A percentile compares a stretch with the other conserved stretches of the same genome.
These are phyloP conservation scores for Dendrocopos noguchii DNA, from an alignment of 2,113 vertebrate species.

Conservation along the genomic window DNA sequence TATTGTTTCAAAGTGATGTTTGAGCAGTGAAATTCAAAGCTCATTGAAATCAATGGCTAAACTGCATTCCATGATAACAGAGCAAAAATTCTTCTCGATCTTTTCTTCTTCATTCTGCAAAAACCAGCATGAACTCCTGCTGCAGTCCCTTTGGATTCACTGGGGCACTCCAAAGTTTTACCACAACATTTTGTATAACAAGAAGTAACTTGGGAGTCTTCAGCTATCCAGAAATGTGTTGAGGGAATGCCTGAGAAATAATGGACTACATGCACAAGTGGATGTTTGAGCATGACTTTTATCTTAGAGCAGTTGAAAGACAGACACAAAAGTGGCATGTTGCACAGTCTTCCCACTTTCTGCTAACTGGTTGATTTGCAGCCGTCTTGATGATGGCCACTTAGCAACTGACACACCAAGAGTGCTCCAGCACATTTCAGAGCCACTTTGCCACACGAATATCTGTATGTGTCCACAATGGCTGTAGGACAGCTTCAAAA, in stretches of 20 bases:
- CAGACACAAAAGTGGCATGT: background rate
- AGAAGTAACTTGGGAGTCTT: background rate
- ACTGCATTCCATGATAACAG: background rate
- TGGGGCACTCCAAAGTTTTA: background rate
- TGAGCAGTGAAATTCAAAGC: background rate
- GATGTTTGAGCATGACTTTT: background rate
- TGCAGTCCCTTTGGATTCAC: background rate
- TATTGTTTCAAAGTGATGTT: background rate
- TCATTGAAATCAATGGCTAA: background rate
- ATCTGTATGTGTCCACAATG: background rate
- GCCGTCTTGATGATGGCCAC: background rate
- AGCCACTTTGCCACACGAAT: background rate
- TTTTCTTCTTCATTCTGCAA: background rate
- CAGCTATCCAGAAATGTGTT: background rate
- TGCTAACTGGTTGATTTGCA: background rate
- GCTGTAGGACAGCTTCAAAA: background rate
- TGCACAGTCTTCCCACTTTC: background rate
- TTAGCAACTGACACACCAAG: background rate
- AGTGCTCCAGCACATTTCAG: background rate
- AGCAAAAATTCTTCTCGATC: background rate
- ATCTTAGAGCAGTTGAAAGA: background rate
- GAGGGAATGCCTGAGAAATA: background rate
- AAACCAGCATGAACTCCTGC: background rate
- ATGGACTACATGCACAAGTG: background rate
- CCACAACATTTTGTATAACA: background rate